Evolutionary conservation across 2,888 invertebrate species (phyloP).

Genomic region (Lithosia quadra): DNA sequence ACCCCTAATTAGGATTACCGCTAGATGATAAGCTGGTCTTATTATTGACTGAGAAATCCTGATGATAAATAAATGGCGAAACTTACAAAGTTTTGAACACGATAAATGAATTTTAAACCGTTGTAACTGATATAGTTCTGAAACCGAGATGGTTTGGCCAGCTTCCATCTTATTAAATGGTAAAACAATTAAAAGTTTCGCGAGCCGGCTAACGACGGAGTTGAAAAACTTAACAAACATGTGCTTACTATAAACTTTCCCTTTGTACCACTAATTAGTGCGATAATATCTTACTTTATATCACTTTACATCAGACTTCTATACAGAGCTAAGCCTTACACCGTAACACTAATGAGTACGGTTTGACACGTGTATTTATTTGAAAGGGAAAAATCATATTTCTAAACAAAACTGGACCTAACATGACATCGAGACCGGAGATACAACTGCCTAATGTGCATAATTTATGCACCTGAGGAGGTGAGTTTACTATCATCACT

Average conservation of each 20-base stretch:
- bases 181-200: constrained; percentile 69
- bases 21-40: background rate
- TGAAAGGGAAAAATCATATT: no score
- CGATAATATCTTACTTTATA: constrained; percentile 26
- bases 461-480: no score
- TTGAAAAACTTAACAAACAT: constrained; percentile 60
- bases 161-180: constrained; percentile 62
- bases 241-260: constrained; percentile 42
- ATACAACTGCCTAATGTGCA: no score
- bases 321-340: constrained; percentile 5
- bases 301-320: background rate
- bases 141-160: constrained; percentile 44
- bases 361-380: background rate
- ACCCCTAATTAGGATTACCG: no score
- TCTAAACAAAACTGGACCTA: no score
- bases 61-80: background rate
- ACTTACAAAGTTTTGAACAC: background rate
- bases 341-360: background rate
- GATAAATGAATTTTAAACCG: background rate
- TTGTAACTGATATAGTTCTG: background rate
- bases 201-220: constrained; percentile 43
- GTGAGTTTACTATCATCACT: no score
- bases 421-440: no score
- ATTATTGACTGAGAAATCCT: background rate
- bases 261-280: constrained; percentile 43